Percentiles rank a stretch among this genome's conserved stretches.
phyloP scores from a whole-genome alignment of 2,888 invertebrate genomes.

The Atherix ibis region DNA sequence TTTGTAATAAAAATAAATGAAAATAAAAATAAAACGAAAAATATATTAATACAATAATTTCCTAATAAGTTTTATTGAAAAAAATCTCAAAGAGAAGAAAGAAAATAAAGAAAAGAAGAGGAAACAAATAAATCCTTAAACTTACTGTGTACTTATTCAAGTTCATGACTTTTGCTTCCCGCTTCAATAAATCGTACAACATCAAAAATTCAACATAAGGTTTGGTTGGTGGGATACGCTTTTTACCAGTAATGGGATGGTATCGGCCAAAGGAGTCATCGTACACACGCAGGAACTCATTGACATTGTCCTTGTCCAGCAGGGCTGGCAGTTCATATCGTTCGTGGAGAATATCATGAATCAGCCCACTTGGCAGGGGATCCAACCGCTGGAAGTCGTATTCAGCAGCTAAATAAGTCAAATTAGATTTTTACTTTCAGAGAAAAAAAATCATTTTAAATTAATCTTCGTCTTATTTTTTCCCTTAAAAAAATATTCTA shows the following conservation, averaged over 20 bases:
- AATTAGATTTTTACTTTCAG: too few relatives aligned
- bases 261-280: conserved; percentile 28
- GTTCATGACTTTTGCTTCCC: conserved; percentile 30
- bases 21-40: background rate
- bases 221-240: conserved; percentile 30
- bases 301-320: conserved; percentile 25
- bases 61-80: too few relatives aligned
- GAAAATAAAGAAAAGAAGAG: too few relatives aligned
- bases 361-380: conserved; percentile 23
- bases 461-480: too few relatives aligned
- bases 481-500: too few relatives aligned
- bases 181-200: conserved; percentile 30
- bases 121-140: too few relatives aligned
- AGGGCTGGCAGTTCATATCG: conserved; percentile 12
- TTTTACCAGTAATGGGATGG: conserved; percentile 27
- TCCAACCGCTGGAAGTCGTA: conserved; percentile 19
- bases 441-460: too few relatives aligned
- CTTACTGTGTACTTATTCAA: conserved; percentile 26
- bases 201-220: conserved; percentile 31
- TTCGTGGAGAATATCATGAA: conserved; percentile 27
- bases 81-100: too few relatives aligned
- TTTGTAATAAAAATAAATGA: background rate
- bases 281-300: conserved; percentile 29
- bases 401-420: conserved; percentile 9
- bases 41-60: background rate